These are phyloP conservation scores for Cryptus armator DNA, from an alignment of 2,888 invertebrate genomes.

Conservation along the genomic window DNA sequence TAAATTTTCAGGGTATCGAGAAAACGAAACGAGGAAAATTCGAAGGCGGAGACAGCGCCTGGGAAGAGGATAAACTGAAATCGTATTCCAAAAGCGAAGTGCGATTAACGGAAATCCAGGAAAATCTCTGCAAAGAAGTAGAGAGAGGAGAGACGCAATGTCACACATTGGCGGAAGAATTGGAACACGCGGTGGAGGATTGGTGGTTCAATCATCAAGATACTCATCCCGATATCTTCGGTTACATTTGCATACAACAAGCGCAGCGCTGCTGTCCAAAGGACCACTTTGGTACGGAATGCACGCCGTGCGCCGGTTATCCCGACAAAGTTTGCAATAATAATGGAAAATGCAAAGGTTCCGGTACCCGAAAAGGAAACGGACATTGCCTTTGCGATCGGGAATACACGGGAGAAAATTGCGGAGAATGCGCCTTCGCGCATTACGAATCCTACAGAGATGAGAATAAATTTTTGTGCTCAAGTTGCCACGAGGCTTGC, in stretches of 20 bases:
- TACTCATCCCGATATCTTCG: conserved; percentile 88
- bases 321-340: conserved; percentile 92
- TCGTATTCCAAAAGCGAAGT: conserved; percentile 95
- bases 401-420: conserved; percentile 93
- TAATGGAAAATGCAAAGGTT: conserved; percentile 94
- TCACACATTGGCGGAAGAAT: conserved; percentile 93
- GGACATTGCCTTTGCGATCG: conserved; percentile 95
- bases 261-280: conserved; percentile 94
- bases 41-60: conserved; percentile 97
- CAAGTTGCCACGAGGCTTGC: conserved; percentile 93
- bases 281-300: conserved; percentile 93
- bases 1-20: conserved; percentile 89
- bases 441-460: conserved; percentile 92
- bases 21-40: conserved; percentile 94
- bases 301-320: conserved; percentile 92
- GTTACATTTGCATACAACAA: conserved; percentile 93
- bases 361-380: conserved; percentile 96
- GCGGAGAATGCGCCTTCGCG: conserved; percentile 91
- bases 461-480: conserved; percentile 91
- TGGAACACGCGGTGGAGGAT: conserved; percentile 93
- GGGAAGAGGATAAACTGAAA: conserved; percentile 95
- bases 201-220: conserved; percentile 94
- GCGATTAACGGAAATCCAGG: conserved; percentile 96
- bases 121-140: conserved; percentile 92
- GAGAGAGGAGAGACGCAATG: conserved; percentile 92